A percentile compares a stretch with the other conserved stretches of the same genome.
Conservation (phyloP, 2,888 invertebrate species). For the Diadegma fenestrale region DNA sequence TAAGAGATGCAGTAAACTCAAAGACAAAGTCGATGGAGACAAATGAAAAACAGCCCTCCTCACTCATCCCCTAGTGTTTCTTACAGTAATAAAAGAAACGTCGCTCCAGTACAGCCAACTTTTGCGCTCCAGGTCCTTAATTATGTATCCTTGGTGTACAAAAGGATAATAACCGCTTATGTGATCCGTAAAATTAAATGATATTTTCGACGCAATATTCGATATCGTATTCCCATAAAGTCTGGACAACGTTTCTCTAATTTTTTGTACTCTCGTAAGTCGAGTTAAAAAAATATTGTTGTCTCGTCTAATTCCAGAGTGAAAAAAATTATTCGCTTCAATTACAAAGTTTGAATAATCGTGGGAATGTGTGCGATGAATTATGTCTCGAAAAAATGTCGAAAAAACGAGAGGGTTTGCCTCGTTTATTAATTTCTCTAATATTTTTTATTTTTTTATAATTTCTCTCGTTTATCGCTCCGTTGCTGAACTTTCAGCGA, state of each 20-base stretch:
- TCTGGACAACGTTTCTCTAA: background rate
- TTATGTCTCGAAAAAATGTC: conserved; percentile 9
- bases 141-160: background rate
- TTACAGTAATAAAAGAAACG: background rate
- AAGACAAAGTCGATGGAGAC: background rate
- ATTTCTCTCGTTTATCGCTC: conserved; percentile 20
- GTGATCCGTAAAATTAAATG: background rate
- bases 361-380: background rate
- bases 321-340: conserved; percentile 3
- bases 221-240: background rate
- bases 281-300: background rate
- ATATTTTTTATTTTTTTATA: background rate
- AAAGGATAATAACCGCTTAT: background rate
- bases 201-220: background rate
- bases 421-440: conserved; percentile 25
- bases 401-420: background rate
- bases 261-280: background rate
- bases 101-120: background rate
- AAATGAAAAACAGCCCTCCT: conserved; percentile 7
- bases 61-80: background rate
- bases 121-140: background rate
- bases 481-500: conserved; percentile 48
- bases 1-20: conserved; percentile 12
- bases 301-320: background rate
- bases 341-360: background rate